Percentiles rank a stretch among this genome's conserved stretches.
phyloP scores from a whole-genome alignment of 2,797 vertebrate genomes.

The Galago senegalensis region DNA sequence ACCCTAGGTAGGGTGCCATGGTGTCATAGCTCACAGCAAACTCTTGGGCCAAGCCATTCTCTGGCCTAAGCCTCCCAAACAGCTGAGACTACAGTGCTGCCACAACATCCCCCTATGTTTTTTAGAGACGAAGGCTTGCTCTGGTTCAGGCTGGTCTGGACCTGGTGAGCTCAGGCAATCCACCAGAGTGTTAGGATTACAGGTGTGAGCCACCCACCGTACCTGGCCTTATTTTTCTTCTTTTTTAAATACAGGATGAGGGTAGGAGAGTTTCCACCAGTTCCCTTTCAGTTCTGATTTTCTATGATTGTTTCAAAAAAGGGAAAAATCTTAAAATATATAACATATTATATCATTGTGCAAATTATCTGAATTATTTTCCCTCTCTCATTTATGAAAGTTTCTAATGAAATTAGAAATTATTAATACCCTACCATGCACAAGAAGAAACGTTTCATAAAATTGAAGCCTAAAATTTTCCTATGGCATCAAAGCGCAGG shows the following conservation, averaged over 20 bases:
- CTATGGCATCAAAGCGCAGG: background rate
- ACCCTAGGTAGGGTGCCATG: too few relatives aligned
- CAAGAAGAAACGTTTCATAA: background rate
- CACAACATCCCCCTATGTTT: too few relatives aligned
- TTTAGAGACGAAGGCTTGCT: too few relatives aligned
- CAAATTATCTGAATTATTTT: slow-evolving; percentile 30
- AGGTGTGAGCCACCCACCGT: too few relatives aligned
- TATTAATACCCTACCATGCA: background rate
- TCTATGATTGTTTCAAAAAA: slow-evolving; percentile 9
- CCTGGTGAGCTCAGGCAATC: too few relatives aligned
- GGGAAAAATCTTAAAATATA: background rate
- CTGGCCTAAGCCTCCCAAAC: too few relatives aligned
- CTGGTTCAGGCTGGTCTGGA: too few relatives aligned
- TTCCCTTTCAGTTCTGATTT: background rate
- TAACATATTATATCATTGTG: background rate
- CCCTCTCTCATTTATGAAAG: background rate
- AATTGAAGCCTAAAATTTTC: background rate
- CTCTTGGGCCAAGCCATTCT: too few relatives aligned
- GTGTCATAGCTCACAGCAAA: too few relatives aligned
- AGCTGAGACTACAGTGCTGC: too few relatives aligned
- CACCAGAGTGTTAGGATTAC: too few relatives aligned
- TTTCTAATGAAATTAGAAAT: slow-evolving; percentile 56
- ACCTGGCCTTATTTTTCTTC: background rate
- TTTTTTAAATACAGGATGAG: background rate
- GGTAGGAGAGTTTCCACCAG: background rate